Evolutionary conservation across 2,888 invertebrate species (phyloP), one percentile per base, ranked within the genome.

Genomic region (Phengaris alcon): DNA sequence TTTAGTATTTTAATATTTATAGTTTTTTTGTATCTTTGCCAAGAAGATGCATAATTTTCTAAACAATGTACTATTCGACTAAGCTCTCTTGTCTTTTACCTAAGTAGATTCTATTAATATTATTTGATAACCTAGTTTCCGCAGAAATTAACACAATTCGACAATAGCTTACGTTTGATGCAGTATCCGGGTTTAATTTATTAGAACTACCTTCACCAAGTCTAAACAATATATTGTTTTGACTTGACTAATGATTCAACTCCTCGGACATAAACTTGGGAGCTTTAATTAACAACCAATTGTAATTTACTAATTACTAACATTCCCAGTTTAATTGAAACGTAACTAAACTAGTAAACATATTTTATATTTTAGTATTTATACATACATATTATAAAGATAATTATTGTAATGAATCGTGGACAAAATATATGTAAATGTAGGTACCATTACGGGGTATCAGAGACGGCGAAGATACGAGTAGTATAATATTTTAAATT

Each of bases 201-300:
- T 64, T 64, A 44, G 59, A 59, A 44, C 64, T 64, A 44, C 64
- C 64, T 64, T 6, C 35, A 64, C 0, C 6, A 35, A 64, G 64
- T 35, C 35, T 9, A 64, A 64, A 64, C 35, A 64, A 44, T 64
- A 35, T 6, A 64, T 64, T 64, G 64, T 64, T 64, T 64, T 64
- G 64, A 64, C 35, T 64, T 12, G 64, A 44, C 35, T 64, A 64
- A 64, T 44, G 35, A 64, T 64, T 64, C 10, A 64, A 44, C 64
- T 64, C 52, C 10, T 4, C 35, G 64, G 64, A 64, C 35, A 64
- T 64, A 44, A 64, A 64, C 64, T 64, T 44, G 35, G 64, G 64
- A 64, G 64, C 35, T 64, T 64, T 64, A 64, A 64, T 64, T 64
- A 64, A 64, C 35, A 64, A 6, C 64, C 64, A 35, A 64, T 64